phyloP scores from a whole-genome alignment of 2,797 vertebrate species.

The Gymnopithys bicolor region DNA sequence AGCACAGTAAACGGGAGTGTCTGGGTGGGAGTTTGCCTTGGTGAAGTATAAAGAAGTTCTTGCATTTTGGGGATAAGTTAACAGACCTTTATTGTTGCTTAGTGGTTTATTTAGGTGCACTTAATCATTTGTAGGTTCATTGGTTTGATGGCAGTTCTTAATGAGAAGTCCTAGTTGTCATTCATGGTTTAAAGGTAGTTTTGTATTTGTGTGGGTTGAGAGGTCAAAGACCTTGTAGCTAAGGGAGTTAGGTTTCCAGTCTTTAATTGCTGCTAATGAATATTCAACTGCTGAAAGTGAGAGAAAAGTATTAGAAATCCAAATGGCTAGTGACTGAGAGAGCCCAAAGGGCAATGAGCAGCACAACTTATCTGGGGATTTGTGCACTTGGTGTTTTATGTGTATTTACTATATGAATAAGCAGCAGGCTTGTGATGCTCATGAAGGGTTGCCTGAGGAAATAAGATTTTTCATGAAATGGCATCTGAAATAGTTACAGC shows the following conservation, averaged over 20 bases:
- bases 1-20: not conserved
- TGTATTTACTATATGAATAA: not conserved
- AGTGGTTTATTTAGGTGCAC: not conserved
- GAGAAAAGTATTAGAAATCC: not conserved
- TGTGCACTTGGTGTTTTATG: not conserved
- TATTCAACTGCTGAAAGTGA: not conserved
- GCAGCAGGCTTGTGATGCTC: not conserved
- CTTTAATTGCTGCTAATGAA: not conserved
- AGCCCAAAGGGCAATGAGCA: not conserved
- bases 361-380: not conserved
- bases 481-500: not conserved
- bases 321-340: not conserved
- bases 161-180: not conserved
- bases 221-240: not conserved
- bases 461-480: not conserved
- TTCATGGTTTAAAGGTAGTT: constrained; percentile 19
- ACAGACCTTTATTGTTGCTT: not conserved
- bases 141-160: not conserved
- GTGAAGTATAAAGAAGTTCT: not conserved
- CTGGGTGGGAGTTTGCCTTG: not conserved
- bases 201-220: not conserved
- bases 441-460: not conserved
- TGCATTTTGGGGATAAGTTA: not conserved
- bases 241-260: not conserved
- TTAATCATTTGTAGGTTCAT: not conserved